Evolutionary conservation across 2,888 invertebrate species (phyloP).

Genomic region (Lomographa bimaculata): DNA sequence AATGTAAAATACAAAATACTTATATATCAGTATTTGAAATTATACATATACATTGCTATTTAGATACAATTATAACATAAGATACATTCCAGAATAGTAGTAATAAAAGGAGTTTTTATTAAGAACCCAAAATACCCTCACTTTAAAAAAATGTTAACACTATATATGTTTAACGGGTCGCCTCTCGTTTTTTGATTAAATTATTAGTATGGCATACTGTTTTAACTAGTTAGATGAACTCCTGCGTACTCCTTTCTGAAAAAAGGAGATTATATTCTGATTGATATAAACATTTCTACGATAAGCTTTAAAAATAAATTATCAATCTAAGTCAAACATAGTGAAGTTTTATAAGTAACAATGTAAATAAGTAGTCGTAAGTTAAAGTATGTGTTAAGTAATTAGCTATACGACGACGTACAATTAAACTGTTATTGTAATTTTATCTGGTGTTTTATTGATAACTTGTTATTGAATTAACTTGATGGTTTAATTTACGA

Average conservation of each 20-base stretch:
- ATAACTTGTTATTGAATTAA: conserved; percentile 37
- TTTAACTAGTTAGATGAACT: too few species aligned
- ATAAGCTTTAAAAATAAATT: conserved; percentile 7
- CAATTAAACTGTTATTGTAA: conserved; percentile 40
- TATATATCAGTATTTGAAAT: conserved; percentile 16
- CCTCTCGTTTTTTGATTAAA: too few species aligned
- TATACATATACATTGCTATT: neutral
- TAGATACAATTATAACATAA: too few species aligned
- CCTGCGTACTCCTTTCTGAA: too few species aligned
- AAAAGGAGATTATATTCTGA: too few species aligned
- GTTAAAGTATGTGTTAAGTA: conserved; percentile 26
- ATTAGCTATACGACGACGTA: conserved; percentile 28
- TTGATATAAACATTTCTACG: too few species aligned
- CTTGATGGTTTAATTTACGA: conserved; percentile 27
- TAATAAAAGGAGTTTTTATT: too few species aligned
- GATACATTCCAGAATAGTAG: neutral
- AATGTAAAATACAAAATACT: neutral
- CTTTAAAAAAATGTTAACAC: too few species aligned
- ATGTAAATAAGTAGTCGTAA: conserved; percentile 37
- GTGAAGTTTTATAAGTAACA: conserved; percentile 20
- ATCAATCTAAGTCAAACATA: conserved; percentile 27
- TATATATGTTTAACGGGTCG: too few species aligned
- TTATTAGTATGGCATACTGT: too few species aligned
- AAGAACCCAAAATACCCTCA: too few species aligned
- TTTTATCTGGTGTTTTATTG: conserved; percentile 46